phyloP scores from a whole-genome alignment of 2,113 vertebrate species.

The Bambusicola thoracicus region DNA sequence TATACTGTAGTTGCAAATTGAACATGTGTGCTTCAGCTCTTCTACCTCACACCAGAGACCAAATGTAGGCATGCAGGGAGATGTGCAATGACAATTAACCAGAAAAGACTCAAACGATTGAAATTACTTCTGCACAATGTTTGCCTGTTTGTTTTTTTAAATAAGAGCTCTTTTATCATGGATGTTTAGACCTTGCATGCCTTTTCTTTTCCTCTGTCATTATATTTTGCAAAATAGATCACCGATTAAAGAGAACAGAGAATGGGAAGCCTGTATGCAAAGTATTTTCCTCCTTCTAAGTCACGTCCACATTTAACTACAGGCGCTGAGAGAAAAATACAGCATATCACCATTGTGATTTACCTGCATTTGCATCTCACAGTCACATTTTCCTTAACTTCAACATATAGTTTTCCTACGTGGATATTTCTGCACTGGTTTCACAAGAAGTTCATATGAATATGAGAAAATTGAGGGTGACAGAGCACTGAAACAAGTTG shows the following conservation, averaged over 20 bases:
- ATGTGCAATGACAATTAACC: neutral
- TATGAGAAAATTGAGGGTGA: too few species aligned
- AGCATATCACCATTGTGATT: neutral
- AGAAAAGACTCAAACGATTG: neutral
- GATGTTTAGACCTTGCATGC: rapidly evolving
- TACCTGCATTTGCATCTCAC: neutral
- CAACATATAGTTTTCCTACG: neutral
- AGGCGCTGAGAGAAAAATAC: neutral
- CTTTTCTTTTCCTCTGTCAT: neutral
- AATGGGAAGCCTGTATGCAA: neutral
- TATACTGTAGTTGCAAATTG: neutral
- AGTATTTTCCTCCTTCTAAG: neutral
- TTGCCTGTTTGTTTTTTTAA: neutral
- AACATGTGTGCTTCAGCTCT: neutral
- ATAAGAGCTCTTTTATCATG: neutral
- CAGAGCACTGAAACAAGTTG: too few species aligned
- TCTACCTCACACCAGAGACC: neutral
- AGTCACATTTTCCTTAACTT: neutral
- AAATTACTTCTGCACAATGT: neutral
- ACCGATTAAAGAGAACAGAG: neutral
- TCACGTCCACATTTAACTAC: neutral
- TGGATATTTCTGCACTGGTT: neutral
- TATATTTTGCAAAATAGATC: neutral
- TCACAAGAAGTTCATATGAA: too few species aligned
- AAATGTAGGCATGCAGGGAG: neutral